Evolutionary conservation across 2,888 invertebrate species (phyloP).

Genomic region (Tolmerus cingulatus): DNA sequence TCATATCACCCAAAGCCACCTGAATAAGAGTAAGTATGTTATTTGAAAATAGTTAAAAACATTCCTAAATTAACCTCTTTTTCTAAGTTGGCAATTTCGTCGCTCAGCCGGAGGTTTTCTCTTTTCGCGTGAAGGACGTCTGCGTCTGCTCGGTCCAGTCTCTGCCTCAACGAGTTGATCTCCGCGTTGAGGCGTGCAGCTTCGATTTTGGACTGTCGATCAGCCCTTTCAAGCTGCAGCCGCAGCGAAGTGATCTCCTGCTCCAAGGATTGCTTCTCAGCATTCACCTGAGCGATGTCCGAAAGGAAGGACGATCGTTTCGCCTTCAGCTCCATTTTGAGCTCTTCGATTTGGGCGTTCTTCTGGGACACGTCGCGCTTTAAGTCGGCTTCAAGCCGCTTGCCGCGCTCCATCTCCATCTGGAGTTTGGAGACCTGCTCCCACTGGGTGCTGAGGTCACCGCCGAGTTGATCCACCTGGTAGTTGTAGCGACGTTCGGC

Average conservation of each 20-base stretch:
- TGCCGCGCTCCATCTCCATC: slow-evolving; percentile 80
- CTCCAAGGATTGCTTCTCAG: slow-evolving; percentile 80
- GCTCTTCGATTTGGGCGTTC: slow-evolving; percentile 77
- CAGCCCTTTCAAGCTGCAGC: slow-evolving; percentile 73
- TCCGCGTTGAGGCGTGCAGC: slow-evolving; percentile 78
- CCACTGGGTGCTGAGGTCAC: slow-evolving; percentile 81
- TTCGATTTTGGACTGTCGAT: slow-evolving; percentile 80
- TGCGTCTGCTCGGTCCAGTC: slow-evolving; percentile 81
- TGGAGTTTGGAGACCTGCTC: slow-evolving; percentile 80
- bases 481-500: slow-evolving; percentile 77
- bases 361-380: slow-evolving; percentile 81
- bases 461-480: slow-evolving; percentile 79
- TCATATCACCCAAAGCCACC: slow-evolving; percentile 70
- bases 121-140: slow-evolving; percentile 81
- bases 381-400: slow-evolving; percentile 77
- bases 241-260: slow-evolving; percentile 80
- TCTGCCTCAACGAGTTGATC: slow-evolving; percentile 75
- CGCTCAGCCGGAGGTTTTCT: slow-evolving; percentile 79
- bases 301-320: slow-evolving; percentile 76
- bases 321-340: slow-evolving; percentile 80
- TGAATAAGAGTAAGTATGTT: slow-evolving; percentile 53
- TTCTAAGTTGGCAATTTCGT: slow-evolving; percentile 80
- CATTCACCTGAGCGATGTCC: slow-evolving; percentile 77
- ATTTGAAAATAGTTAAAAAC: not conserved
- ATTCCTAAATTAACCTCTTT: slow-evolving; percentile 71